phyloP scores from a whole-genome alignment of 2,113 vertebrate genomes.

The Onychostoma macrolepis region DNA sequence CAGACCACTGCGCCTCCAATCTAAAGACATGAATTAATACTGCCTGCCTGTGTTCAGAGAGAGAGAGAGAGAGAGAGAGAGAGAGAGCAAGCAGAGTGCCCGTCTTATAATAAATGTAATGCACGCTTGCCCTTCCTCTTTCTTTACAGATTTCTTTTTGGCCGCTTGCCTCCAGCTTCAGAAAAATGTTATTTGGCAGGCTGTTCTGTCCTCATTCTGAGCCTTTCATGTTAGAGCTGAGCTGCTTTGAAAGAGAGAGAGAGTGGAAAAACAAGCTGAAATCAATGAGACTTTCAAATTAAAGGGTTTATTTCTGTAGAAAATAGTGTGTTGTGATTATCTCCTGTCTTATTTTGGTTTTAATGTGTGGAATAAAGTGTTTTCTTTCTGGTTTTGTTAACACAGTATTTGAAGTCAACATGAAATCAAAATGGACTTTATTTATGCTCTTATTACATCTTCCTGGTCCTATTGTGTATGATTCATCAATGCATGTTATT shows the following conservation, averaged over 20 bases:
- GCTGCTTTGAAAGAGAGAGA: constrained; percentile 27
- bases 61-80: constrained; percentile 34
- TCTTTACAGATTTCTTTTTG: constrained; percentile 59
- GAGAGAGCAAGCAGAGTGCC: constrained; percentile 32
- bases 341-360: constrained; percentile 9
- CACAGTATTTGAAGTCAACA: not conserved
- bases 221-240: constrained; percentile 53
- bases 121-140: constrained; percentile 58
- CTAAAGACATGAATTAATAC: constrained; percentile 51
- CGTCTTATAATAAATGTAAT: constrained; percentile 58
- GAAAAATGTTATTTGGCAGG: constrained; percentile 59
- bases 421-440: not conserved
- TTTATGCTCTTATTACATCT: not conserved
- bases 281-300: constrained; percentile 23
- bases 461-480: not conserved
- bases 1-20: constrained; percentile 40
- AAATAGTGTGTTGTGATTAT: constrained; percentile 45
- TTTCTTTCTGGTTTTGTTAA: constrained; percentile 1
- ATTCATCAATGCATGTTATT: constrained; percentile 8
- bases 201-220: constrained; percentile 59
- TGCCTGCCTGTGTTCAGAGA: constrained; percentile 1
- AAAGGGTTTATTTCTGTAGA: constrained; percentile 34
- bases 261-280: constrained; percentile 5
- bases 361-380: constrained; percentile 17
- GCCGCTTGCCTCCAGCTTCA: constrained; percentile 58